Conservation (phyloP, 2,888 invertebrate genomes). For the Rhamphomyia laevipes region DNA sequence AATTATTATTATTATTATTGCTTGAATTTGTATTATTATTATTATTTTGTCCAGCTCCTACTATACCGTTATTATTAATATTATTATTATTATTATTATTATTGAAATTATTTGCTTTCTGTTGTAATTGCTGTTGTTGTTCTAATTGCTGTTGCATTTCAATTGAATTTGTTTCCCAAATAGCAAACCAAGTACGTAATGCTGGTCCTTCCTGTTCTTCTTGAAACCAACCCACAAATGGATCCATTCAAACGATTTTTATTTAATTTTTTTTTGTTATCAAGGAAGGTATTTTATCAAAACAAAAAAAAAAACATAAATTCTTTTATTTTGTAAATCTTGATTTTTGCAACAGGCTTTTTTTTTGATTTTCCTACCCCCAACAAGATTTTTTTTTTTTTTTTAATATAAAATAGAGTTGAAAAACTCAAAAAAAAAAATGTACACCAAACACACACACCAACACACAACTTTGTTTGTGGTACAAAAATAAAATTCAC, state of each 20-base stretch:
- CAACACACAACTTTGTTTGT: too few species aligned
- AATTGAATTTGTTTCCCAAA: slow-evolving; percentile 68
- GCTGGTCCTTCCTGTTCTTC: slow-evolving; percentile 97
- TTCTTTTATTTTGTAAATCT: too few species aligned
- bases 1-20: slow-evolving; percentile 21
- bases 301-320: too few species aligned
- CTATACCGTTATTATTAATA: slow-evolving; percentile 17
- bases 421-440: too few species aligned
- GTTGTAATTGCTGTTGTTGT: slow-evolving; percentile 38
- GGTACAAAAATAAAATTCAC: too few species aligned
- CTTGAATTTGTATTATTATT: slow-evolving; percentile 10
- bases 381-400: too few species aligned
- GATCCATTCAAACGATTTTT: slow-evolving; percentile 69
- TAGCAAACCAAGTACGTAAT: slow-evolving; percentile 87
- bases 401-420: too few species aligned
- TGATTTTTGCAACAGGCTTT: too few species aligned
- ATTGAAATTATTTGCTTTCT: slow-evolving; percentile 25
- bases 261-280: neutral
- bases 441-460: too few species aligned
- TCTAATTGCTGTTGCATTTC: slow-evolving; percentile 53
- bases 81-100: slow-evolving; percentile 16
- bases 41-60: slow-evolving; percentile 7
- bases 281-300: too few species aligned
- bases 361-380: too few species aligned
- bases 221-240: slow-evolving; percentile 93